phyloP scores from a whole-genome alignment of 2,888 invertebrate species.

The Phaedon cochleariae region DNA sequence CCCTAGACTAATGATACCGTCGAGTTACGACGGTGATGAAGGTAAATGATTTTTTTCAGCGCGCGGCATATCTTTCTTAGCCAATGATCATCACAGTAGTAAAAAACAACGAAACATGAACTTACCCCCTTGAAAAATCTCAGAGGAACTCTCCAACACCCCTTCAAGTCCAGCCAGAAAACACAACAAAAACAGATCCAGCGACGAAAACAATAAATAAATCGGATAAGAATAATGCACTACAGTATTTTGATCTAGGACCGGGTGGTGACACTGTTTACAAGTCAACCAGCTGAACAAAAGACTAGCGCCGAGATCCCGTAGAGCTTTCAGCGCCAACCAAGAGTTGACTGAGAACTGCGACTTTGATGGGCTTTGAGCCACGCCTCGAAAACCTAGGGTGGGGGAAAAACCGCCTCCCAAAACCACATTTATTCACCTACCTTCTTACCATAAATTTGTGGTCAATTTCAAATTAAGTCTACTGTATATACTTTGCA shows the following conservation, averaged over 20 bases:
- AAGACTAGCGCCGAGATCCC: constrained; percentile 28
- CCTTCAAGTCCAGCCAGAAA: not conserved
- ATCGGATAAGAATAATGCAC: not conserved
- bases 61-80: no score
- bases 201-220: not conserved
- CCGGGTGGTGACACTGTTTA: constrained; percentile 16
- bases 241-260: not conserved
- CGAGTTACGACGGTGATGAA: no score
- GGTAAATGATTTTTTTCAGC: no score
- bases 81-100: no score
- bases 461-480: constrained; percentile 55
- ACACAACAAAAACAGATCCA: constrained; percentile 7
- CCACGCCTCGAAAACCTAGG: constrained; percentile 47
- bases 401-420: constrained; percentile 50
- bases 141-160: not conserved
- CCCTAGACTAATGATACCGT: no score
- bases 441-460: constrained; percentile 60
- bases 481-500: constrained; percentile 51
- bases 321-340: constrained; percentile 40
- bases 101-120: no score
- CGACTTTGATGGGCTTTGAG: constrained; percentile 45
- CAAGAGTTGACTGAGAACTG: constrained; percentile 50
- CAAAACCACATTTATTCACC: constrained; percentile 56
- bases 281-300: constrained; percentile 28
- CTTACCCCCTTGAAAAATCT: not conserved